Base-by-base conservation (phyloP, 2,888 invertebrate genomes). In the Ophion slaviceki region DNA sequence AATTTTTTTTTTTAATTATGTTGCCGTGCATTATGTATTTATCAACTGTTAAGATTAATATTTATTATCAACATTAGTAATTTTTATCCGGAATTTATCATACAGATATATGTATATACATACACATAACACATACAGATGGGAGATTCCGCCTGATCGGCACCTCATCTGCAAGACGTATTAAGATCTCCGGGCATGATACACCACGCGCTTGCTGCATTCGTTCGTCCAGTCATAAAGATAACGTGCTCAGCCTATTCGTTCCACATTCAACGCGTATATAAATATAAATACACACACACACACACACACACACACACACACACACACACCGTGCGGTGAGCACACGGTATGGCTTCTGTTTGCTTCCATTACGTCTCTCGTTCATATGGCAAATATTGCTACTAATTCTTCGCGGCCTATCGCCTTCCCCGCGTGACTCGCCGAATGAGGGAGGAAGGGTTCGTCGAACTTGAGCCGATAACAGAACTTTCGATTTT, bases 171-270 rank as follows among this genome's bases (percentile, higher is more conserved):
- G 45, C 24, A 67, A 81, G 90, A 91, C 90, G 91, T 90, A 91
- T 91, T 91, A 91, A 91, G 91, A 91, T 91, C 89, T 86, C 87
- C 81, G 87, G 83, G 84, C 85, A 88, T 87, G 91, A 91, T 91
- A 91, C 88, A 87, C 72, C 83, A 68, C 74, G 86, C 83, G 86
- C 84, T 61, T 87, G 87, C 80, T 85, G 86, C 80, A 84, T 84
- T 84, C 77, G 74, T 84, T 84, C 84, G 77, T 84, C 68, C 87
- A 91, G 89, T 88, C 87, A 87, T 90, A 90, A 89, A 89, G 89
- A 89, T 89, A 91, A 89, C 87, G 87, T 87, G 87, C 86, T 87
- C 80, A 59, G 82, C 85, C 85, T 88, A 86, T 88, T 86, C 88
- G 87, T 88, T 88, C 87, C 89, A 85, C 86, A 84, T 89, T 90